These are phyloP conservation scores for Ceratosolen solmsi DNA, from an alignment of 1,140 invertebrate genomes.

Conservation along the genomic window DNA sequence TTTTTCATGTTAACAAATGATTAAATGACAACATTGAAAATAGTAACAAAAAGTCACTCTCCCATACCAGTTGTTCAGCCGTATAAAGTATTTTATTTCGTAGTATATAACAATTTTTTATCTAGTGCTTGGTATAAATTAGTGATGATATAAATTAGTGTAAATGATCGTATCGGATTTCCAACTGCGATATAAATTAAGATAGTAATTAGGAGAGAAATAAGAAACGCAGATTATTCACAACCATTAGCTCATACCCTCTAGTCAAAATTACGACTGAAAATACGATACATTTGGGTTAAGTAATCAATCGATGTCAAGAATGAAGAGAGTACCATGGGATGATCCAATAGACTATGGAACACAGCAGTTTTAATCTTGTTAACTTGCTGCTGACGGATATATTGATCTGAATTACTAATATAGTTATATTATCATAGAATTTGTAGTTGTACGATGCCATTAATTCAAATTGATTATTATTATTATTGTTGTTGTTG, in stretches of 20 bases:
- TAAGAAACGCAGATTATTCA: background rate
- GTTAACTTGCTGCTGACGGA: slow-evolving; percentile 7
- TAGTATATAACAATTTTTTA: no score
- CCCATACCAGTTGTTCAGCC: no score
- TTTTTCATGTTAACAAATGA: no score
- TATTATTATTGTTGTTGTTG: no score
- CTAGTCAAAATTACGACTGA: background rate
- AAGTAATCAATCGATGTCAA: slow-evolving; percentile 2
- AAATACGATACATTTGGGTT: background rate
- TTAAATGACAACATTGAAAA: no score
- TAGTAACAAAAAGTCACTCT: no score
- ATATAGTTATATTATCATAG: background rate
- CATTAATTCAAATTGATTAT: background rate
- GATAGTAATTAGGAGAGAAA: background rate
- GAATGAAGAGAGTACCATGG: background rate
- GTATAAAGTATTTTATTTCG: no score
- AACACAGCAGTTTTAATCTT: slow-evolving; percentile 4
- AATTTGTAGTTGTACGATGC: background rate
- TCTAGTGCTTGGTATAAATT: no score
- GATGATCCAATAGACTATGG: background rate
- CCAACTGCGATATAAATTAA: no score
- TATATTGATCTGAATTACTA: slow-evolving; percentile 18
- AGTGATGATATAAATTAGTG: no score
- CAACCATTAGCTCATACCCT: background rate
- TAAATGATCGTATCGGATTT: no score